Conservation (phyloP, 2,888 invertebrate species). For the Caradrina kadenii region DNA sequence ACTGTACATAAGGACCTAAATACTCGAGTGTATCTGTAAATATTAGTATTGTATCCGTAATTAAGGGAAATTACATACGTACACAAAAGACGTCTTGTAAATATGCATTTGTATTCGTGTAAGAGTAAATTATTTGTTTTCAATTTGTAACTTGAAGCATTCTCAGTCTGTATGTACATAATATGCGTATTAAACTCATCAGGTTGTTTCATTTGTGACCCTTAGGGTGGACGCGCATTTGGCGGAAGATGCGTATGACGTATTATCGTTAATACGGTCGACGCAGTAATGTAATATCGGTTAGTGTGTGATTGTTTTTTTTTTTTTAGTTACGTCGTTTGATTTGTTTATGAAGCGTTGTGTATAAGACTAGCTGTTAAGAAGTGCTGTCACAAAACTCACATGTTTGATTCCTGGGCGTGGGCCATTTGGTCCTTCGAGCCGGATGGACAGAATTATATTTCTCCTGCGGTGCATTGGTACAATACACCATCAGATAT, state of each 20-base stretch:
- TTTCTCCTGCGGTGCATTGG: too few species aligned
- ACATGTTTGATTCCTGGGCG: too few species aligned
- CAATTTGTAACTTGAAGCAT: constrained; percentile 60
- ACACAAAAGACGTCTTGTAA: constrained; percentile 54
- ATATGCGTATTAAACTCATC: constrained; percentile 55
- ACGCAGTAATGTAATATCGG: too few species aligned
- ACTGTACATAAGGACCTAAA: constrained; percentile 54
- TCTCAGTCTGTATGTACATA: constrained; percentile 69
- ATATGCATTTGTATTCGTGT: constrained; percentile 67
- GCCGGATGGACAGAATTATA: not conserved
- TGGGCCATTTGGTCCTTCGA: not conserved
- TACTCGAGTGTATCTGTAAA: constrained; percentile 63
- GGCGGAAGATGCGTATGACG: too few species aligned
- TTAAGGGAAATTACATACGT: constrained; percentile 50
- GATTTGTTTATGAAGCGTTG: too few species aligned
- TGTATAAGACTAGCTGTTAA: too few species aligned
- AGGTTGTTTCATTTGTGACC: constrained; percentile 50
- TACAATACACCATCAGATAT: too few species aligned
- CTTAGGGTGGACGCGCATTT: too few species aligned
- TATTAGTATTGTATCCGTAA: constrained; percentile 58
- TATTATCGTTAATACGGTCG: too few species aligned
- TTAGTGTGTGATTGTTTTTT: too few species aligned
- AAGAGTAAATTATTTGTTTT: constrained; percentile 70
- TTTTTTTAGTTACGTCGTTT: too few species aligned
- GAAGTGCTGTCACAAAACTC: too few species aligned